Evolutionary conservation across 2,888 invertebrate genomes (phyloP).

Genomic region (Hemithea aestivaria): DNA sequence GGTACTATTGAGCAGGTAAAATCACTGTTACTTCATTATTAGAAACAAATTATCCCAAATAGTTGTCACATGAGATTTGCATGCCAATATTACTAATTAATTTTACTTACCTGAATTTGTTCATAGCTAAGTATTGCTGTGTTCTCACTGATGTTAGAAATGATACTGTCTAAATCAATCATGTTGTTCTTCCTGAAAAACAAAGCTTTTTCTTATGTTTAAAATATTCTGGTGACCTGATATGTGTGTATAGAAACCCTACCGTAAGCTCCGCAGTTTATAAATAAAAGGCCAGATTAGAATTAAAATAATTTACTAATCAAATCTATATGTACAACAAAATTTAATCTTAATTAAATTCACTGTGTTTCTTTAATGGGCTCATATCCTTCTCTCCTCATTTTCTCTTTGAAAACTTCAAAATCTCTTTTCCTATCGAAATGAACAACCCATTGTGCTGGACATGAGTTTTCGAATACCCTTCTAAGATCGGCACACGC

Average conservation of each 20-base stretch:
- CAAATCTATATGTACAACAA: conserved; percentile 60
- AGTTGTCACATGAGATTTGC: too few relatives aligned
- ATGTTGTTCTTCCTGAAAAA: conserved; percentile 39
- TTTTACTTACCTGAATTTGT: conserved; percentile 47
- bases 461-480: conserved; percentile 87
- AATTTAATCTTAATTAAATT: conserved; percentile 33
- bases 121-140: conserved; percentile 22
- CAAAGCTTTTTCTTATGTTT: conserved; percentile 6
- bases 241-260: too few relatives aligned
- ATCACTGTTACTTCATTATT: too few relatives aligned
- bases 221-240: conserved; percentile 5
- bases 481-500: conserved; percentile 85
- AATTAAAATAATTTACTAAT: conserved; percentile 63
- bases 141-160: conserved; percentile 16
- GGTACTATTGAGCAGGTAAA: too few relatives aligned
- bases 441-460: conserved; percentile 94
- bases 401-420: conserved; percentile 91
- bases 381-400: conserved; percentile 92
- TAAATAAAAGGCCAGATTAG: conserved; percentile 49
- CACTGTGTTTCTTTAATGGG: conserved; percentile 80
- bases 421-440: conserved; percentile 95
- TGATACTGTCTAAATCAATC: conserved; percentile 33
- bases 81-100: conserved; percentile 8
- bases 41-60: too few relatives aligned
- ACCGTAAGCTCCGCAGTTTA: not conserved